Base-by-base conservation (phyloP, 1,140 invertebrate genomes). In the Drosophila hydei region DNA sequence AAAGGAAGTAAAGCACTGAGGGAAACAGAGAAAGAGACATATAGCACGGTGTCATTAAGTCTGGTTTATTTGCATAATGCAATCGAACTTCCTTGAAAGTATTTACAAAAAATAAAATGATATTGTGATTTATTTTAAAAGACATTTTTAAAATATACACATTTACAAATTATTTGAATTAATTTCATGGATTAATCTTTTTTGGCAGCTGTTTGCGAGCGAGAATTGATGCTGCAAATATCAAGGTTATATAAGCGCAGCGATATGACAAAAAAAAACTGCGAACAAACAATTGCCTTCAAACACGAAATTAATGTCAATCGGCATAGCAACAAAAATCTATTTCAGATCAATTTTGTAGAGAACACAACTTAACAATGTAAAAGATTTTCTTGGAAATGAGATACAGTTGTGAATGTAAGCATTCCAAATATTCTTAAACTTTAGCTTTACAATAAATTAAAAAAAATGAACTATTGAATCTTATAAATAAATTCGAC, bases 171-270 rank as follows among this genome's bases (percentile, higher is more conserved):
- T 79, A 33, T 33, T 78, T 72, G 67, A 55, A 56, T 67, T 43
- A 36, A 65, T 68, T 72, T 67, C 25, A 11, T 2, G 9, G 11
- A 33, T 33, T 33, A 11, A 33, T 33, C 25, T 62, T 36, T 14
- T 16, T 68, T 63, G 40, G 71, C 83, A 88, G 83, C 83, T 87
- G 83, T 87, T 72, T 43, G 47, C 14, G 19, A 5, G 55, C 16
- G 40, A 54, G 55, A 70, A 58, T 58, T 40, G 43, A 27, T 54
- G 30, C 51, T 25, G 48, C 42, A 75, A 78, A 56, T 78, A 83
- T 83, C 78, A 88, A 87, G 77, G 83, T 88, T 87, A 81, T 88
- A 87, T 88, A 88, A 80, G 58, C 74, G 71, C 69, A 62, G 60
- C 25, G 65, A 25, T 56, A 9, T n/a, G 21, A 30, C 62, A 72